Evolutionary conservation across 2,797 vertebrate species (phyloP).

Genomic region (Halcyon badia): DNA sequence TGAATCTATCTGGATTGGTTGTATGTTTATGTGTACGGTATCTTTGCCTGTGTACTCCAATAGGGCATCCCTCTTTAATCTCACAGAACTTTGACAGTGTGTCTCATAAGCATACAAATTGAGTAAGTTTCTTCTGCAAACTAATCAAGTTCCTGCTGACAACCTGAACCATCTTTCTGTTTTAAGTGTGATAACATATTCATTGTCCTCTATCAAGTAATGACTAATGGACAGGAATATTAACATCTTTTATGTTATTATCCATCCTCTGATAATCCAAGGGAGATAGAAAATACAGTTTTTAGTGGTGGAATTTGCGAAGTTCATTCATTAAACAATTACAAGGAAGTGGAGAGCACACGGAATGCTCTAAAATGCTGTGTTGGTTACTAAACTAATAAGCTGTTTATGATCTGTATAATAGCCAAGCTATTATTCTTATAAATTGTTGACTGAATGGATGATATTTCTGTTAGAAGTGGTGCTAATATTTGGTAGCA

Average conservation of each 20-base stretch:
- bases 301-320: neutral
- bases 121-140: constrained; percentile 54
- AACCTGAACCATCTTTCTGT: constrained; percentile 55
- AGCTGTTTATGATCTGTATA: neutral
- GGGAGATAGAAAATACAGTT: neutral
- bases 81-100: constrained; percentile 38
- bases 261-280: constrained; percentile 6
- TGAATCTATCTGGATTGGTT: constrained; percentile 44
- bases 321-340: constrained; percentile 29
- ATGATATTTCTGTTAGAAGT: neutral
- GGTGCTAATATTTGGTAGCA: neutral
- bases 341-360: neutral
- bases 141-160: constrained; percentile 66
- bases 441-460: neutral
- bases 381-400: neutral
- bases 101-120: constrained; percentile 69
- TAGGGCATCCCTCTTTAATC: constrained; percentile 62
- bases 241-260: constrained; percentile 35
- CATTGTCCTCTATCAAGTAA: constrained; percentile 34
- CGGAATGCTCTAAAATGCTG: neutral
- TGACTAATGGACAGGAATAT: constrained; percentile 39
- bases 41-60: constrained; percentile 52
- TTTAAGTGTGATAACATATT: constrained; percentile 52
- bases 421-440: neutral
- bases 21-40: constrained; percentile 55